Evolutionary conservation across 1,140 invertebrate species (phyloP).

Genomic region (Adoxophyes honmai): DNA sequence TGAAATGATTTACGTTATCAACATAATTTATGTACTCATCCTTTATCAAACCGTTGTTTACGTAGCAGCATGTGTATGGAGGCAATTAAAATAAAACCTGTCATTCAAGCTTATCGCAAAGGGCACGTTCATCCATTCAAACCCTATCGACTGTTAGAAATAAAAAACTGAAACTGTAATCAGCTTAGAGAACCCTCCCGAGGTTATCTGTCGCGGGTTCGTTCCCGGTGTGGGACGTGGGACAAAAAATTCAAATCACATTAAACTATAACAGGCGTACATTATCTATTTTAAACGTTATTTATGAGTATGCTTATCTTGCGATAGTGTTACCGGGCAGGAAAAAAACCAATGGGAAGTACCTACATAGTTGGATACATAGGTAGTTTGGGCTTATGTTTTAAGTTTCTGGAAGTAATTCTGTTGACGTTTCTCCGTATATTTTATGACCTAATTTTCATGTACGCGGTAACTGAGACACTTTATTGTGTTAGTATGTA

Average conservation of each 20-base stretch:
- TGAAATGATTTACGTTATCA: too few species aligned
- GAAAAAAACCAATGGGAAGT: too few species aligned
- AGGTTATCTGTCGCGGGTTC: background rate
- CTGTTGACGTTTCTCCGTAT: too few species aligned
- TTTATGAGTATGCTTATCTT: slow-evolving; percentile 14
- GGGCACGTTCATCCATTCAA: slow-evolving; percentile 10
- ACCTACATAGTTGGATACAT: too few species aligned
- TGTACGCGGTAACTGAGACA: too few species aligned
- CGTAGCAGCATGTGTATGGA: background rate
- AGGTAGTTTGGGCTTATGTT: too few species aligned
- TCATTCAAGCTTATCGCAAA: slow-evolving; percentile 10
- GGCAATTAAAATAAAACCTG: slow-evolving; percentile 16
- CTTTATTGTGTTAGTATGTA: too few species aligned
- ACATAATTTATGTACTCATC: too few species aligned
- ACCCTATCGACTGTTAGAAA: slow-evolving; percentile 2
- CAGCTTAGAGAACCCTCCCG: slow-evolving; percentile 7
- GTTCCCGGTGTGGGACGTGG: background rate
- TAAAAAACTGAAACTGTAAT: slow-evolving; percentile 13
- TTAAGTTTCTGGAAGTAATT: too few species aligned
- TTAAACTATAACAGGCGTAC: background rate
- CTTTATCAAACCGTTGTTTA: slow-evolving; percentile 10
- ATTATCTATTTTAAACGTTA: slow-evolving; percentile 13
- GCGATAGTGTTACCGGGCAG: background rate
- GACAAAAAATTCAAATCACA: slow-evolving; percentile 10
- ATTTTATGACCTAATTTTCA: too few species aligned